Conservation (phyloP, 2,113 vertebrate genomes). For the Cnemophilus loriae region DNA sequence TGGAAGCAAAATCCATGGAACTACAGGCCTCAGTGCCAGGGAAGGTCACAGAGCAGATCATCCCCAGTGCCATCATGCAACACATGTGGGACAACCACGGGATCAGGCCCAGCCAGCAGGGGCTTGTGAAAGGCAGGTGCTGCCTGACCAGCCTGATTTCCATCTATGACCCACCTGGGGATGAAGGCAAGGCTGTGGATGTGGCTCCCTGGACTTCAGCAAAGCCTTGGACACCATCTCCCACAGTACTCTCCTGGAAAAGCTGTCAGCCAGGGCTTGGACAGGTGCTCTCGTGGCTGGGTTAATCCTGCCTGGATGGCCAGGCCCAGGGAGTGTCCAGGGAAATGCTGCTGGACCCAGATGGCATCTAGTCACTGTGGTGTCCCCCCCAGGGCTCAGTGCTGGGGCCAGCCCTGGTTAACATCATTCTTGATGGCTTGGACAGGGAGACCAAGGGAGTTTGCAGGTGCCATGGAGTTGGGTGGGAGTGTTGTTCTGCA, state of each 20-base stretch:
- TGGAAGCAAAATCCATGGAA: background rate
- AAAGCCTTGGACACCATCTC: background rate
- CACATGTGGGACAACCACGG: background rate
- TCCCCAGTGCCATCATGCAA: background rate
- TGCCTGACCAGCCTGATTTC: background rate
- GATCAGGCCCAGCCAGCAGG: background rate
- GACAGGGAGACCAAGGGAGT: background rate
- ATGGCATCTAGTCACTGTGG: accelerated
- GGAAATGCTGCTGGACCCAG: background rate
- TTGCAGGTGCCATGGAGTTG: background rate
- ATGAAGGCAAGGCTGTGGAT: background rate
- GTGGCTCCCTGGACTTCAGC: background rate
- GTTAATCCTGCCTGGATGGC: background rate
- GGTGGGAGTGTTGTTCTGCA: background rate
- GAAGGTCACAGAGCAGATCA: background rate
- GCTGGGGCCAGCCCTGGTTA: background rate
- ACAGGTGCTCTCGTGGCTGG: background rate
- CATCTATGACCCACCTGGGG: background rate
- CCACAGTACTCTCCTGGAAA: too few relatives aligned
- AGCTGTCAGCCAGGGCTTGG: background rate
- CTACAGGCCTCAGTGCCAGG: background rate
- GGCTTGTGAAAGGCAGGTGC: background rate
- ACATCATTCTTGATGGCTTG: accelerated
- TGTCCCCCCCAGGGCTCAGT: background rate
- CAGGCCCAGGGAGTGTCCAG: too few relatives aligned